Evolutionary conservation across 2,888 invertebrate species (phyloP).

Genomic region (Amblyjoppa proteus): DNA sequence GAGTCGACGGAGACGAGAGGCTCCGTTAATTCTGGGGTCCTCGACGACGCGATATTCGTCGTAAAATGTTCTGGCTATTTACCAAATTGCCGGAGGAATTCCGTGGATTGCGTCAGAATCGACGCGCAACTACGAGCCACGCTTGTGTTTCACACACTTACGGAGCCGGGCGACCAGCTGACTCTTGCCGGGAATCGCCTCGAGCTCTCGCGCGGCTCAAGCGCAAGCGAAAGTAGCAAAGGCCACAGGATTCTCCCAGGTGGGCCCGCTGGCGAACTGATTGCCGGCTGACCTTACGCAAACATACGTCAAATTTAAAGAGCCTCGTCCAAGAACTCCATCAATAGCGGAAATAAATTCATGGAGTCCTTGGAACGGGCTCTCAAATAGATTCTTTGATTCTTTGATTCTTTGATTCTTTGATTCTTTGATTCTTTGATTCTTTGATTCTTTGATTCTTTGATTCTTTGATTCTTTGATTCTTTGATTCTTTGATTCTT

Average conservation of each 20-base stretch:
- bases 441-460: too few relatives aligned
- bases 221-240: conserved; percentile 38
- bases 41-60: conserved; percentile 64
- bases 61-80: conserved; percentile 74
- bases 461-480: too few relatives aligned
- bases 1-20: background rate
- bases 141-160: conserved; percentile 7
- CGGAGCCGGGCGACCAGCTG: conserved; percentile 41
- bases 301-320: background rate
- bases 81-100: conserved; percentile 73
- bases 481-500: too few relatives aligned
- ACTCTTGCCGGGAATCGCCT: conserved; percentile 40
- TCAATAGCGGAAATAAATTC: too few relatives aligned
- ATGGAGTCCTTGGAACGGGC: too few relatives aligned
- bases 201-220: background rate
- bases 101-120: conserved; percentile 75
- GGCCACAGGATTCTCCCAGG: background rate
- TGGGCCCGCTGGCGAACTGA: background rate
- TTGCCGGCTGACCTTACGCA: conserved; percentile 31
- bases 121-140: conserved; percentile 42
- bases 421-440: too few relatives aligned
- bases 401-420: background rate
- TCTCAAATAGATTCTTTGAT: too few relatives aligned
- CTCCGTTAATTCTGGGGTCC: conserved; percentile 5
- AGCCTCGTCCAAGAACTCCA: background rate